phyloP scores from a whole-genome alignment of 1,140 invertebrate genomes.

The Varroa destructor region DNA sequence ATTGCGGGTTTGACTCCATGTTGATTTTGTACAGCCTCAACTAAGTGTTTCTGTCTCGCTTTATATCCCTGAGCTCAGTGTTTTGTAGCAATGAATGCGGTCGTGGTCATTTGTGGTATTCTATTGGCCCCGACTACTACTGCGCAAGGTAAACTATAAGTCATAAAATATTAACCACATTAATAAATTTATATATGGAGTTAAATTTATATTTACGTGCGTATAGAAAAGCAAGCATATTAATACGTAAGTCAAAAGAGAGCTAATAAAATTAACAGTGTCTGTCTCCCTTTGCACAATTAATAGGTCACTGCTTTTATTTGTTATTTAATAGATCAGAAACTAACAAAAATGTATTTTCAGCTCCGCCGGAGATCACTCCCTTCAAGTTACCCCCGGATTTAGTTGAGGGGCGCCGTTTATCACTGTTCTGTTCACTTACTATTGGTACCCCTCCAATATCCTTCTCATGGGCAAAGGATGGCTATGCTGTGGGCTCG shows the following conservation, averaged over 20 bases:
- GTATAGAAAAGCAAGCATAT: not conserved
- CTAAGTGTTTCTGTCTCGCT: not conserved
- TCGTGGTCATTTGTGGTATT: no score
- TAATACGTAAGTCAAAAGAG: not conserved
- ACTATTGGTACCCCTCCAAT: conserved; percentile 19
- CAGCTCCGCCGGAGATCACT: conserved; percentile 13
- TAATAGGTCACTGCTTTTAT: not conserved
- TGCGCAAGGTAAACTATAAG: no score
- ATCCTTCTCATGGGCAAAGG: conserved; percentile 12
- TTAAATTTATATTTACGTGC: no score
- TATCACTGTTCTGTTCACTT: conserved; percentile 7
- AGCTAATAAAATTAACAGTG: not conserved
- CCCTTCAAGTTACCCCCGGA: conserved; percentile 11
- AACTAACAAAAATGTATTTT: not conserved
- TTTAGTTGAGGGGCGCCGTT: conserved; percentile 5
- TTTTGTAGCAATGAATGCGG: not conserved
- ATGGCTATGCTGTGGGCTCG: conserved; percentile 1
- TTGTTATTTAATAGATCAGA: no score
- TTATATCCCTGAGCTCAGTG: not conserved
- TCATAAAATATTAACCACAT: no score
- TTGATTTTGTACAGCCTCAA: not conserved
- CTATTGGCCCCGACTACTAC: no score
- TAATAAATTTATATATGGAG: no score
- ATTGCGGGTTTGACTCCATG: not conserved
- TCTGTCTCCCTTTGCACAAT: not conserved